phyloP scores from a whole-genome alignment of 2,888 invertebrate genomes.

The Andrena flavipes region DNA sequence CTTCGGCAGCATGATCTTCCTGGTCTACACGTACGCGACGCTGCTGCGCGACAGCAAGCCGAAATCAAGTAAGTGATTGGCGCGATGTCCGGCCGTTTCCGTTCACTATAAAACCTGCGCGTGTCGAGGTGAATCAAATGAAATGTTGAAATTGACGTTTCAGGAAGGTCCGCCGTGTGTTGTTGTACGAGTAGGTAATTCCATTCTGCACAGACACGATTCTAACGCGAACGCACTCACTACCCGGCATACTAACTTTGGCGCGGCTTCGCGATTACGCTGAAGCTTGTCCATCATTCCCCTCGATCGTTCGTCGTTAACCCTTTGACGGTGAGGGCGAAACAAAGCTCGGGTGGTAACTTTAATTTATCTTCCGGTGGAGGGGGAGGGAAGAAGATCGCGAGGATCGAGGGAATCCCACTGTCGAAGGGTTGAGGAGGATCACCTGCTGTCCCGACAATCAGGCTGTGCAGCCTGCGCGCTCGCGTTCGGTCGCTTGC shows the following conservation, averaged over 20 bases:
- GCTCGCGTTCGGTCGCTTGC: slow-evolving; percentile 6
- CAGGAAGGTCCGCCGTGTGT: slow-evolving; percentile 33
- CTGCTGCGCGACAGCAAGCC: slow-evolving; percentile 89
- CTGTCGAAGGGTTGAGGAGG: not conserved
- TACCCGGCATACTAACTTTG: not conserved
- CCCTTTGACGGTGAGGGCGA: not conserved
- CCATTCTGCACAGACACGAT: slow-evolving; percentile 9
- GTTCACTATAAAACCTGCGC: not conserved
- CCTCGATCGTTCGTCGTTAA: not conserved
- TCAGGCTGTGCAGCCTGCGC: not conserved
- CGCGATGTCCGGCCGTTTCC: not conserved
- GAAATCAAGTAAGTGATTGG: slow-evolving; percentile 80
- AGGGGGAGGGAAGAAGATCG: not conserved
- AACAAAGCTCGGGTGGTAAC: too few species aligned
- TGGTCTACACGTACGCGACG: slow-evolving; percentile 93
- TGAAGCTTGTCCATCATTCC: not conserved
- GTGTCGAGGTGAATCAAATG: slow-evolving; percentile 2
- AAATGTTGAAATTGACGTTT: slow-evolving; percentile 38
- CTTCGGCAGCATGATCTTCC: slow-evolving; percentile 93
- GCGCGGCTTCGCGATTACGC: not conserved
- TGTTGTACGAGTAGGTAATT: slow-evolving; percentile 46
- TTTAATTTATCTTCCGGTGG: not conserved
- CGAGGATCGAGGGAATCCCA: not conserved
- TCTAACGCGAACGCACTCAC: not conserved
- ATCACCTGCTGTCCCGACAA: too few species aligned